Evolutionary conservation across 1,140 invertebrate genomes (phyloP), one percentile per base, ranked within the genome.

Genomic region (Drosophila virilis): DNA sequence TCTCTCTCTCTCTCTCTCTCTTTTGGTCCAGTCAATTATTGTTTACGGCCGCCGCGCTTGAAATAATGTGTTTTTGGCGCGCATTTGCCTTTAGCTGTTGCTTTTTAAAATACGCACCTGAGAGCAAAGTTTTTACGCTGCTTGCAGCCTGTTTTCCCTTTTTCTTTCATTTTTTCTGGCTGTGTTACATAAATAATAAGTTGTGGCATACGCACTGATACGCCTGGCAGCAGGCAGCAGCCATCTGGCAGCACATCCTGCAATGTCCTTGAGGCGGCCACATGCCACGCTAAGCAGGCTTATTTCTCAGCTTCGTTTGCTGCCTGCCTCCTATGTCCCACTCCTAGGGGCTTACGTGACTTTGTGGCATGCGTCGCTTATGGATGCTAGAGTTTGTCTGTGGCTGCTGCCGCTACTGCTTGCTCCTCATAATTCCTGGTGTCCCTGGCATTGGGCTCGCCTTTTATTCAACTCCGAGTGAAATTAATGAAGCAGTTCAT

Each of bases 401-500:
- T 55, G 22, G 37, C n/a, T 33, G 33, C 22, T 22, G 22, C 22
- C 3, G 22, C 22, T 2, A 2, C 22, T 22, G 22, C 22, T 22
- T 38, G 60, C 54, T 50, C 12, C 52, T 69, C 62, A 78, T 81
- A 81, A 73, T 77, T 83, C 73, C 32, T 68, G 46, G 50, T 32
- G 1, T 12, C 38, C n/a, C 9, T 9, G 42, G 40, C 22, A n/a
- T n/a, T 33, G 45, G 59, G 10, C n/a, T 13, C 32, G 32, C 43
- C 22, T 69, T 69, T 46, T 61, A 45, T 69, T 50, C 32, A 13
- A 48, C 54, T 32, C 54, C 77, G 75, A 84, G 68, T 78, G 78
- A 89, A 88, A 88, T 88, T 88, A 88, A 88, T 88, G 83, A 88
- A 88, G 83, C 83, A 89, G 84, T 88, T 88, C 83, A 89, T 89